phyloP scores from a whole-genome alignment of 2,888 invertebrate genomes.

The Lysandra coridon region DNA sequence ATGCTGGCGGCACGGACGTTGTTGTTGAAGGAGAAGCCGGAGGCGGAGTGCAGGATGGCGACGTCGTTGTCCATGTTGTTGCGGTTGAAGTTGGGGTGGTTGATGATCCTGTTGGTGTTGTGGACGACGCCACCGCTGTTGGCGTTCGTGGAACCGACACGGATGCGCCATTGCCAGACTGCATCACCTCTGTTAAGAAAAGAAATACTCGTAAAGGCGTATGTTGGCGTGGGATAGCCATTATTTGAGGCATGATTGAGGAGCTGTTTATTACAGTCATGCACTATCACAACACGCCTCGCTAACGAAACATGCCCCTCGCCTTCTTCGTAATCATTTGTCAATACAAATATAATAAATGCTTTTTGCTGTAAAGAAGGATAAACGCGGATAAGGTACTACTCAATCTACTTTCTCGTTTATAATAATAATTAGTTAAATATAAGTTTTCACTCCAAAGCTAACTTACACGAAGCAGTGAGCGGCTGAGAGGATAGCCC shows the following conservation, averaged over 20 bases:
- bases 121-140: constrained; percentile 52
- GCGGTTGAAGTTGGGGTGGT: constrained; percentile 53
- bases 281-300: too few species aligned
- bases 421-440: not conserved
- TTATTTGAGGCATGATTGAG: too few species aligned
- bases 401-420: not conserved
- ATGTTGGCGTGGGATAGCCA: not conserved
- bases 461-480: constrained; percentile 47
- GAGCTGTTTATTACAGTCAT: too few species aligned
- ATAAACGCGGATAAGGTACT: not conserved
- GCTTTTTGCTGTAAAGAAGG: not conserved
- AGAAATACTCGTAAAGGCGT: too few species aligned
- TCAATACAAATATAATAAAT: too few species aligned
- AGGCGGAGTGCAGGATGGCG: constrained; percentile 50
- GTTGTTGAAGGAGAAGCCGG: constrained; percentile 45
- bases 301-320: too few species aligned
- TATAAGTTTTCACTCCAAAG: not conserved
- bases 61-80: constrained; percentile 52
- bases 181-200: constrained; percentile 45
- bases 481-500: constrained; percentile 52
- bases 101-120: constrained; percentile 40
- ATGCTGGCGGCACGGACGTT: constrained; percentile 47
- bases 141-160: constrained; percentile 51
- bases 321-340: not conserved
- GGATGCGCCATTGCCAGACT: constrained; percentile 47